Conservation (phyloP, 2,797 vertebrate species). For the Propithecus perrieri region DNA sequence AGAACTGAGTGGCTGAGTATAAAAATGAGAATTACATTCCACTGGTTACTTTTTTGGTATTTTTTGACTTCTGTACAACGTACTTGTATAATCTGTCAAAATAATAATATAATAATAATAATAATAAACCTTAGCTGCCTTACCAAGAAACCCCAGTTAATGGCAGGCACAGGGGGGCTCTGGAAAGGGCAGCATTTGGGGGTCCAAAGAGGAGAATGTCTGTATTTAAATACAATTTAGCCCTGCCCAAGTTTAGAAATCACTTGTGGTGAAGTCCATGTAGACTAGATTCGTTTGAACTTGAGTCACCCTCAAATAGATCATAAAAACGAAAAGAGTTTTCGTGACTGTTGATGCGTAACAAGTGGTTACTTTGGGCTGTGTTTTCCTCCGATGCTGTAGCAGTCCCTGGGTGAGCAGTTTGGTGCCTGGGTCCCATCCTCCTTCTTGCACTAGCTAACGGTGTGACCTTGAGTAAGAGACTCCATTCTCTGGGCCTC, state of each 20-base stretch:
- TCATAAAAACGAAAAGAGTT: not conserved
- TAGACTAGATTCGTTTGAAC: not conserved
- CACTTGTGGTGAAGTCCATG: not conserved
- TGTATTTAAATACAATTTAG: not conserved
- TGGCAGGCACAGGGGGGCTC: not conserved
- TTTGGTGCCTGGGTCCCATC: not conserved
- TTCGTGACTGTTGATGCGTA: not conserved
- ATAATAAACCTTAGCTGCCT: not conserved
- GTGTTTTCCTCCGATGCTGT: not conserved
- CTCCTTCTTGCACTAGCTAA: not conserved
- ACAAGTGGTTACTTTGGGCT: not conserved
- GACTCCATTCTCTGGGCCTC: not conserved
- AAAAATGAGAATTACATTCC: not conserved
- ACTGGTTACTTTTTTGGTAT: not conserved
- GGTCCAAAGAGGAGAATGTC: not conserved
- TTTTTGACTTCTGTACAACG: not conserved
- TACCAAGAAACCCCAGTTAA: not conserved
- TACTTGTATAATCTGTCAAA: not conserved
- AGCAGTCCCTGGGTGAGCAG: not conserved
- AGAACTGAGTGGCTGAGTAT: not conserved
- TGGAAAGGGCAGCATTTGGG: not conserved
- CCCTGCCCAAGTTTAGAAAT: not conserved
- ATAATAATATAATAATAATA: not conserved
- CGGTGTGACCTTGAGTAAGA: not conserved
- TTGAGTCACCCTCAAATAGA: not conserved